Evolutionary conservation across 1,140 invertebrate species (phyloP).

Genomic region (Geopemphigus sp.): DNA sequence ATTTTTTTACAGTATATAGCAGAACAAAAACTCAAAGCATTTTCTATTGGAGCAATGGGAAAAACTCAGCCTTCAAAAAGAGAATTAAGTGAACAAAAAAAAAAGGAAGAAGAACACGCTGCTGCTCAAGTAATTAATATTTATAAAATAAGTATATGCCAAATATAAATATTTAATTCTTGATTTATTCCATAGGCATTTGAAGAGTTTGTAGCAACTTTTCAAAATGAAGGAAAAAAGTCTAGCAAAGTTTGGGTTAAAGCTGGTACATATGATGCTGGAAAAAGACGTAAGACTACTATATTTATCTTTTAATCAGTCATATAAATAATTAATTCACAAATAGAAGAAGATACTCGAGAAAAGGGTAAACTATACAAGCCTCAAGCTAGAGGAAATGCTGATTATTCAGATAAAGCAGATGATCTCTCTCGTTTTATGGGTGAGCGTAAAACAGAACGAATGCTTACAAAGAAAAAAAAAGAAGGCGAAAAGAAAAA

Average conservation of each 20-base stretch:
- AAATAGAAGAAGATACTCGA: slow-evolving; percentile 77
- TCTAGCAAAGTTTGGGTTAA: slow-evolving; percentile 92
- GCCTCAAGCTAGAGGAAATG: slow-evolving; percentile 61
- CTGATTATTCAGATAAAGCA: slow-evolving; percentile 18
- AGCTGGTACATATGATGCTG: slow-evolving; percentile 93
- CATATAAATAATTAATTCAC: neutral
- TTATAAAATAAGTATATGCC: neutral
- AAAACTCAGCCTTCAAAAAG: slow-evolving; percentile 77
- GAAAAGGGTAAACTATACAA: slow-evolving; percentile 93
- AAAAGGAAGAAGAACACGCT: slow-evolving; percentile 85
- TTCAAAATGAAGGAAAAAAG: slow-evolving; percentile 80
- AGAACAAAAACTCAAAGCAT: slow-evolving; percentile 76
- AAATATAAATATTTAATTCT: neutral
- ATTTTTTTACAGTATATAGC: slow-evolving; percentile 62
- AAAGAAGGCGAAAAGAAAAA: slow-evolving; percentile 87
- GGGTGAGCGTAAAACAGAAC: slow-evolving; percentile 62
- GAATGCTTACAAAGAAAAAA: slow-evolving; percentile 74
- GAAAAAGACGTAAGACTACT: slow-evolving; percentile 70
- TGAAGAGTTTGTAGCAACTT: slow-evolving; percentile 95
- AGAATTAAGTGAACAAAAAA: slow-evolving; percentile 81
- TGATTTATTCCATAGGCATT: slow-evolving; percentile 67
- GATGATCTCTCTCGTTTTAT: slow-evolving; percentile 44
- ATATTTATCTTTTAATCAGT: neutral
- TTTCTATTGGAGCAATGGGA: slow-evolving; percentile 79
- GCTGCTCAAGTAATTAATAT: slow-evolving; percentile 65